Conservation (phyloP, 2,888 invertebrate genomes). For the Thysanoteuthis rhombus region DNA sequence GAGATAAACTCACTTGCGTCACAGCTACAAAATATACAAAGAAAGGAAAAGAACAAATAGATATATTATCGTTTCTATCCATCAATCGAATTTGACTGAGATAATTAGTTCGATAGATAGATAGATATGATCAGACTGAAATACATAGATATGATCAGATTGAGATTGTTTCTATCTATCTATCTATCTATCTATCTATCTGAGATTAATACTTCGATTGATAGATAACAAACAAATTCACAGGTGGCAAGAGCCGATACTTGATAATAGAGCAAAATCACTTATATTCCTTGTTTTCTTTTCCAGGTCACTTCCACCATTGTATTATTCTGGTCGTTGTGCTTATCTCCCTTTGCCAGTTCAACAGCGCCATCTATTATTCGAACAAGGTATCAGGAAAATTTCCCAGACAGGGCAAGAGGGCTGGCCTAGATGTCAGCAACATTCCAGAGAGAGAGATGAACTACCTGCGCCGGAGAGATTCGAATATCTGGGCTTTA, state of each 20-base stretch:
- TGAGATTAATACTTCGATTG: neutral
- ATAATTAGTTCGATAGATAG: neutral
- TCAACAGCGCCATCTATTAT: neutral
- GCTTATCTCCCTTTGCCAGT: neutral
- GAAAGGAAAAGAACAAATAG: too few species aligned
- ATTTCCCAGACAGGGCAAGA: neutral
- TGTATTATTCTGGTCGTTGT: neutral
- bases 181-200: too few species aligned
- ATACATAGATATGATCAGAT: too few species aligned
- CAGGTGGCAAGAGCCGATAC: neutral
- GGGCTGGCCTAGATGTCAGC: neutral
- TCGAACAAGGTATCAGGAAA: slow-evolving; percentile 12
- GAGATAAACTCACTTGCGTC: too few species aligned
- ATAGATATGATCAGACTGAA: too few species aligned
- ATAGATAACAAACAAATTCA: too few species aligned
- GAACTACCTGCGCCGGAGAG: neutral
- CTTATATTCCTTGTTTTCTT: neutral
- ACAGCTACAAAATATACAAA: too few species aligned
- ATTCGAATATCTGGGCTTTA: slow-evolving; percentile 12
- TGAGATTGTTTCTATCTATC: too few species aligned
- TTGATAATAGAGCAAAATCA: neutral
- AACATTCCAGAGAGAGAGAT: neutral
- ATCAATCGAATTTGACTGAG: too few species aligned
- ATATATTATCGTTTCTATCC: too few species aligned
- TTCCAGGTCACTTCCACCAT: neutral